A percentile compares a stretch with the other conserved stretches of the same genome.
These are phyloP conservation scores for Pseudorhiza aurosa DNA, from an alignment of 30 jellyfish, hydroid and myxozoan genomes.

Conservation along the genomic window DNA sequence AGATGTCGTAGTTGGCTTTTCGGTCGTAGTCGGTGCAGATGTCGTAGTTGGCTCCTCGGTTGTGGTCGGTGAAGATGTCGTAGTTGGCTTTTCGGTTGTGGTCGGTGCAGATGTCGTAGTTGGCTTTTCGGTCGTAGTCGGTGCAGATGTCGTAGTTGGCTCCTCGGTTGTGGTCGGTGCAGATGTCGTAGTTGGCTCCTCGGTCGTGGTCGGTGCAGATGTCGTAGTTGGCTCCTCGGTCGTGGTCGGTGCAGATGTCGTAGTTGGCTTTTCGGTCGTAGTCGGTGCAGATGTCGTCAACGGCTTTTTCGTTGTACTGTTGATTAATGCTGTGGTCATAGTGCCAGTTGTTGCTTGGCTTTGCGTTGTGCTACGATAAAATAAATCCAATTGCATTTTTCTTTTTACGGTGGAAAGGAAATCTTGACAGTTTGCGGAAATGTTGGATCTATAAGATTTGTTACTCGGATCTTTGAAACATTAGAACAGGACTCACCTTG, in stretches of 20 bases:
- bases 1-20: conserved; percentile 11
- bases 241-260: conserved; percentile 3
- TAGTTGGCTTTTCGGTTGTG: background rate
- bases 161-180: background rate
- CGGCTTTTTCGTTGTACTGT: conserved; percentile 5
- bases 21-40: background rate
- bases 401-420: too few relatives aligned
- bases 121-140: conserved; percentile 24
- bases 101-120: conserved; percentile 3
- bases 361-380: background rate
- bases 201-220: background rate
- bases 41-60: conserved; percentile 1
- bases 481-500: background rate
- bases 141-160: conserved; percentile 2
- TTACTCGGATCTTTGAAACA: too few relatives aligned
- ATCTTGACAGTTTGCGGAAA: too few relatives aligned
- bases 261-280: conserved; percentile 5
- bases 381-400: too few relatives aligned
- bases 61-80: background rate
- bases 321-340: background rate
- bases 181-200: background rate
- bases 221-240: conserved; percentile 22
- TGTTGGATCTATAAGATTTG: too few relatives aligned
- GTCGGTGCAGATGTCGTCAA: background rate
- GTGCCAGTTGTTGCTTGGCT: background rate